Percentiles rank a stretch among this genome's conserved stretches.
These are phyloP conservation scores for Cynopterus brachyotis DNA, from an alignment of 2,113 vertebrate genomes.

Conservation along the genomic window DNA sequence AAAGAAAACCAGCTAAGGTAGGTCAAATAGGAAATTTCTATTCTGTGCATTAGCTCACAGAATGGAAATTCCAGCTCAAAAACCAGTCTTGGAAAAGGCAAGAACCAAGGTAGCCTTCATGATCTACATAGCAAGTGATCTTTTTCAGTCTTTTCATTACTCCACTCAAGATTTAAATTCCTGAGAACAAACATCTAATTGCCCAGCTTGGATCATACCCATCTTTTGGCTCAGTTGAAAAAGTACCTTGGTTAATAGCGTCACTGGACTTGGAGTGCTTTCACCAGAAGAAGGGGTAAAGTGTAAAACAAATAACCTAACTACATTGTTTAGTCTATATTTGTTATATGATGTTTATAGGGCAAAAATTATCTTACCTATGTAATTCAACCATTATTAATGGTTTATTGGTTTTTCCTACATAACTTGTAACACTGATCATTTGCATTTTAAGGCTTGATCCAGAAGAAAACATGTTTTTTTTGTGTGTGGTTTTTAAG, in stretches of 20 bases:
- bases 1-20: not conserved
- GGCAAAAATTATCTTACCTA: not conserved
- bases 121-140: not conserved
- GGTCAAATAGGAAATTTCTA: not conserved
- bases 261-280: not conserved
- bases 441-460: constrained; percentile 23
- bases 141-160: not conserved
- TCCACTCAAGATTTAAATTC: not conserved
- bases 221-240: not conserved
- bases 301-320: not conserved
- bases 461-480: constrained; percentile 6
- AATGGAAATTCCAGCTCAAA: not conserved
- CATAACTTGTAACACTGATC: not conserved
- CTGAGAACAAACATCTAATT: not conserved
- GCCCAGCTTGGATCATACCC: not conserved
- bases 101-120: not conserved
- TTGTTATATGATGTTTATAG: not conserved
- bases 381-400: not conserved
- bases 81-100: not conserved
- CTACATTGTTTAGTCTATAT: not conserved
- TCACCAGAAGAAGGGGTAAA: not conserved
- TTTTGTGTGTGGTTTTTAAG: not conserved
- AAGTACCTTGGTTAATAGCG: not conserved
- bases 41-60: not conserved
- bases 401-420: not conserved